Percentiles rank a stretch among this genome's conserved stretches.
Conservation (phyloP, 2,888 invertebrate species). For the Acrocyrtus sp. region DNA sequence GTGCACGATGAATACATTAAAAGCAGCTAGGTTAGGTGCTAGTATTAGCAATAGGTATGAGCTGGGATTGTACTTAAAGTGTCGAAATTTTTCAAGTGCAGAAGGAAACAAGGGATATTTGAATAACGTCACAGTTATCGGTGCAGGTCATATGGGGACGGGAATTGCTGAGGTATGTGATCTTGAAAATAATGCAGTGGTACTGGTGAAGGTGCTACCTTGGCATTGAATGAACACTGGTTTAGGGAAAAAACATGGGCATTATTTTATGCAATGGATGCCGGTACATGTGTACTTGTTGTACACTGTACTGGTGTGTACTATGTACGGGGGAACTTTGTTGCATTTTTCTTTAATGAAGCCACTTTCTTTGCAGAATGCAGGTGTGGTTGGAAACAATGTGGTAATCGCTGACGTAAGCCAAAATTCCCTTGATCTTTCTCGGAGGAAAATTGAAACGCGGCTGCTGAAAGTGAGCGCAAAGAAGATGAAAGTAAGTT, state of each 20-base stretch:
- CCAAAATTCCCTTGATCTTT: slow-evolving; percentile 68
- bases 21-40: background rate
- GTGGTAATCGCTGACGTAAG: slow-evolving; percentile 69
- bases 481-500: slow-evolving; percentile 64
- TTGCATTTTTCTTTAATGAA: background rate
- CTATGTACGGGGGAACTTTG: background rate
- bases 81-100: slow-evolving; percentile 20
- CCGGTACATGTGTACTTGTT: too few relatives aligned
- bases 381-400: slow-evolving; percentile 69
- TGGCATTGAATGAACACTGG: too few relatives aligned
- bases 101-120: slow-evolving; percentile 25
- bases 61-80: background rate
- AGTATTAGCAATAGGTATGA: background rate
- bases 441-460: slow-evolving; percentile 67
- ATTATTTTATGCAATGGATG: too few relatives aligned
- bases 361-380: slow-evolving; percentile 67
- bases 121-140: slow-evolving; percentile 41
- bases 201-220: too few relatives aligned
- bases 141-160: slow-evolving; percentile 55
- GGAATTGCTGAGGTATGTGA: slow-evolving; percentile 50
- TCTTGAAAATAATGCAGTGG: too few relatives aligned
- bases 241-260: too few relatives aligned
- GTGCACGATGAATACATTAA: background rate
- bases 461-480: slow-evolving; percentile 69
- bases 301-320: background rate